Conservation (phyloP, 2,888 invertebrate species). For the Trachelus iudaicus region DNA sequence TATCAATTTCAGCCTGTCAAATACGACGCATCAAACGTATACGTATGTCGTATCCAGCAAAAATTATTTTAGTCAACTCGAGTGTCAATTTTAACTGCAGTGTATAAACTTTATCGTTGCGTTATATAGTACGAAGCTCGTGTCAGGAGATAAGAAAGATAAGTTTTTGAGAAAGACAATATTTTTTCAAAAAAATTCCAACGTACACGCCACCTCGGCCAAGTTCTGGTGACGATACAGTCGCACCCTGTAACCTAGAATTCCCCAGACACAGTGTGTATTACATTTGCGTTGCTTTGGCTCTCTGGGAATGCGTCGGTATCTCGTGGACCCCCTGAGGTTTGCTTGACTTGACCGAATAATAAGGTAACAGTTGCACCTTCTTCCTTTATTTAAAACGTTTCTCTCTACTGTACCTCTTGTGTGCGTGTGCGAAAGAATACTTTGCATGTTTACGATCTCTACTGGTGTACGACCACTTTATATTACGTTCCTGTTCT, state of each 20-base stretch:
- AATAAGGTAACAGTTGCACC: constrained; percentile 76
- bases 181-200: not conserved
- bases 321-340: constrained; percentile 67
- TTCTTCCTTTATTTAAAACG: constrained; percentile 67
- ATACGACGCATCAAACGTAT: not conserved
- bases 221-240: constrained; percentile 18
- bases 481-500: not conserved
- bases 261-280: constrained; percentile 60
- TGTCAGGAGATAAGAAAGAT: not conserved
- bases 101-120: not conserved
- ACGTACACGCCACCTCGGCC: constrained; percentile 1
- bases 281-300: constrained; percentile 67
- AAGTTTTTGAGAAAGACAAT: not conserved
- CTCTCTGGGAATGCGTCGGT: constrained; percentile 73
- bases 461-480: not conserved
- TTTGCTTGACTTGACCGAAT: constrained; percentile 67
- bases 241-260: constrained; percentile 18
- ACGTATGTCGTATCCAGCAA: not conserved
- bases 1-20: not conserved
- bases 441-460: constrained; percentile 7
- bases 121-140: not conserved
- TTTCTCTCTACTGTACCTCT: constrained; percentile 10
- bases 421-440: constrained; percentile 1
- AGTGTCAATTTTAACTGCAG: not conserved
- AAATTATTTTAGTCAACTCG: not conserved